Evolutionary conservation across 2,797 vertebrate genomes (phyloP), one percentile per base, ranked within the genome.

Genomic region (Schizopygopsis pylzovi): DNA sequence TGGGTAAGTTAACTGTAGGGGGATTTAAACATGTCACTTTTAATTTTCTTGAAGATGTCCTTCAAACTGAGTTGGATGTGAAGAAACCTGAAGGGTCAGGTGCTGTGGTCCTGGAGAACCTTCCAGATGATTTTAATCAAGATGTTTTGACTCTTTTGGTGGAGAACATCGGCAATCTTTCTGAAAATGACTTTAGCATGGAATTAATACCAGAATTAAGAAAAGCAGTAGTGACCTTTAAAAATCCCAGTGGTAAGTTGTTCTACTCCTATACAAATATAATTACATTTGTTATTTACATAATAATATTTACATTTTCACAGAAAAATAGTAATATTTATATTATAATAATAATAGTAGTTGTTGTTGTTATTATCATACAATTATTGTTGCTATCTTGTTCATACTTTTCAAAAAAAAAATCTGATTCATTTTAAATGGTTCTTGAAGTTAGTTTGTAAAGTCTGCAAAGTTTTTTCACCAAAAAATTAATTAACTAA

Each of bases 101-200:
- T 6, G 52, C 86, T 0, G 88, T 94, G 68, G 87, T 94, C 45
- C 37, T 95, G 87, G 92, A 92, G 37, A 92, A 93, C 3, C 6
- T 95, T 2, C 2, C 81, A 0, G 87, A 92, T 41, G 1, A 4
- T 49, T 15, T 86, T 56, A 7, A 71, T 39, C 52, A 4, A 56
- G 92, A 95, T 0, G 3, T 92, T 70, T 87, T 95, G 79, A 20
- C 12, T 11, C 85, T 95, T 89, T 85, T 95, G 85, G 92, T 95
- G 90, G 93, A 94, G 81, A 91, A 72, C 80, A 2, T 95, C 41
- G 83, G n/a, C 0, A 12, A 85, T 2, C 0, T 89, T 78, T 80
- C 89, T 0, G 93, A 93, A 13, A 81, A 52, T 9, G 0, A 73
- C 65, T 93, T 83, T 88, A 79, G 49, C 20, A 47, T 94, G 89